phyloP scores from a whole-genome alignment of 2,888 invertebrate species.

The Eupithecia subumbrata region DNA sequence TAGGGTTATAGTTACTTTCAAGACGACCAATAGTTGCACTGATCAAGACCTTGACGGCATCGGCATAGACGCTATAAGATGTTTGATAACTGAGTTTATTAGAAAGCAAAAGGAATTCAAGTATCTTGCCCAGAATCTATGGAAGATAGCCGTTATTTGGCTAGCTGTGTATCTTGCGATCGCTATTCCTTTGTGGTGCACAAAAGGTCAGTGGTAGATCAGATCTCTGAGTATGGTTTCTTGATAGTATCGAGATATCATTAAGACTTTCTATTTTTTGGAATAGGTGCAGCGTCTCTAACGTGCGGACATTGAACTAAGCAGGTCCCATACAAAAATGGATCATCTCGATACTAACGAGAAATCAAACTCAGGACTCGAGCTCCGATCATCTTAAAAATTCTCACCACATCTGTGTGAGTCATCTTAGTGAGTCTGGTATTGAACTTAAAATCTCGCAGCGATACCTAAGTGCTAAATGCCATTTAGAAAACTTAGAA shows the following conservation, averaged over 20 bases:
- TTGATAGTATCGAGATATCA: not conserved
- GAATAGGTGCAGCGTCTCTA: no score
- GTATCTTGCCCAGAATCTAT: constrained; percentile 46
- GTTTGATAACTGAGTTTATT: constrained; percentile 48
- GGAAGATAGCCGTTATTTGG: constrained; percentile 62
- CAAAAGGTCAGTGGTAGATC: constrained; percentile 59
- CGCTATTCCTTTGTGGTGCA: constrained; percentile 72
- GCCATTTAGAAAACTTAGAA: not conserved
- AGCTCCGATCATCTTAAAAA: no score
- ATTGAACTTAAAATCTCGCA: not conserved
- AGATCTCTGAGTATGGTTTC: not conserved
- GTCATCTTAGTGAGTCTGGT: not conserved
- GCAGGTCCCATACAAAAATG: no score
- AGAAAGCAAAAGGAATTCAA: constrained; percentile 35
- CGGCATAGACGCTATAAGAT: constrained; percentile 57
- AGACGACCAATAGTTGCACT: constrained; percentile 40
- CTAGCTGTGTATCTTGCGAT: constrained; percentile 59
- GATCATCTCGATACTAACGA: no score
- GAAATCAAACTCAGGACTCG: no score
- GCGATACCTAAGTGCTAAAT: not conserved
- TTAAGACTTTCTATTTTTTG: not conserved
- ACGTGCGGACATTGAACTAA: no score
- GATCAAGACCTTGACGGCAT: constrained; percentile 67
- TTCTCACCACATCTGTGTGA: not conserved
- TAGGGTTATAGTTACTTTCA: constrained; percentile 5